phyloP scores from a whole-genome alignment of 2,113 vertebrate species.

The Aldabrachelys gigantea region DNA sequence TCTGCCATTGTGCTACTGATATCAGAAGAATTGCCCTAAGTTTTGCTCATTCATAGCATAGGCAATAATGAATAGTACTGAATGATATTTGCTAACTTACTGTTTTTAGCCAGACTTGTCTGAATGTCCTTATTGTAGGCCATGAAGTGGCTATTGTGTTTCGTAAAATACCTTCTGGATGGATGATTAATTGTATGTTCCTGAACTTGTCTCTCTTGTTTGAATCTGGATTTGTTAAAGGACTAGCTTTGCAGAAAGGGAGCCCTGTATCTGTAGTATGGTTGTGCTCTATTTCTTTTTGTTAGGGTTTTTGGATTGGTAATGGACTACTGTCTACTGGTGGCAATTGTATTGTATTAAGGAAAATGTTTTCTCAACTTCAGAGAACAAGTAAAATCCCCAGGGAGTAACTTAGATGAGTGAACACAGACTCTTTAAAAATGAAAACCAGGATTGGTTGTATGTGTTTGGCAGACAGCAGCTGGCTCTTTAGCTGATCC shows the following conservation, averaged over 20 bases:
- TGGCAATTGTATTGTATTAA: not conserved
- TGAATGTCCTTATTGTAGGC: not conserved
- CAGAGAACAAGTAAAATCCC: not conserved
- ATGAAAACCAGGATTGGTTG: not conserved
- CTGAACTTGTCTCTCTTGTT: not conserved
- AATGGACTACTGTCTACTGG: rapidly evolving
- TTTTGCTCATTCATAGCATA: not conserved
- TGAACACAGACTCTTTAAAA: not conserved
- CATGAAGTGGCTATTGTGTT: not conserved
- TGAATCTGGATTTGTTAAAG: not conserved
- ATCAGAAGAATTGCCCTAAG: not conserved
- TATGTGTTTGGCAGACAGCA: not conserved
- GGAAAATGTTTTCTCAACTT: not conserved
- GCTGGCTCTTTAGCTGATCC: not conserved
- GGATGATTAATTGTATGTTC: not conserved
- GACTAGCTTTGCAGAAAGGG: not conserved
- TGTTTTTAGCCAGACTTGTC: not conserved
- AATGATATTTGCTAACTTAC: not conserved
- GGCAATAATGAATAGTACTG: not conserved
- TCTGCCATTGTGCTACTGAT: not conserved
- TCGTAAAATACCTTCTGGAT: not conserved
- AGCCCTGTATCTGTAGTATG: not conserved
- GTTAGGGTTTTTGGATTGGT: not conserved
- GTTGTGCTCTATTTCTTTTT: not conserved
- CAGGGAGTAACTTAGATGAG: not conserved